phyloP scores from a whole-genome alignment of 1,140 invertebrate genomes.

The Piezodorus guildinii region DNA sequence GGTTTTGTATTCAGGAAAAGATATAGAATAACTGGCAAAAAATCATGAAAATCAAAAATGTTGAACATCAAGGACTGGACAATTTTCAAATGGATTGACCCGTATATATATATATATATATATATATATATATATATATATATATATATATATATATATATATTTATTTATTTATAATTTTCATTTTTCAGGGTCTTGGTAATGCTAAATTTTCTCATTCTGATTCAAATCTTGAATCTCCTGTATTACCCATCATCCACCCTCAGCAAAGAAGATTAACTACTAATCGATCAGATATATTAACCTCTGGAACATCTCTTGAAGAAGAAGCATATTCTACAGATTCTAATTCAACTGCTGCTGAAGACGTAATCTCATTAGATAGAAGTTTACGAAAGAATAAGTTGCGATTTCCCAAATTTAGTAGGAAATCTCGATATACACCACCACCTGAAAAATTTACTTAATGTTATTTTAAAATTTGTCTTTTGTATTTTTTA shows the following conservation, averaged over 20 bases:
- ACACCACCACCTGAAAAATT: constrained; percentile 14
- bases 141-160: too few species aligned
- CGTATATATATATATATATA: too few species aligned
- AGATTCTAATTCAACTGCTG: constrained; percentile 41
- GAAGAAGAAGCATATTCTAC: constrained; percentile 41
- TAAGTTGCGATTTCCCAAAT: constrained; percentile 33
- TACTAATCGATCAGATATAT: not conserved
- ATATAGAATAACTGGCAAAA: too few species aligned
- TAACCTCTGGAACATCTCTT: constrained; percentile 28
- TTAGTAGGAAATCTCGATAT: constrained; percentile 25
- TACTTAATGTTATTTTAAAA: too few species aligned
- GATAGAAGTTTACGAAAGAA: constrained; percentile 36
- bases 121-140: too few species aligned
- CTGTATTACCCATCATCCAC: constrained; percentile 18
- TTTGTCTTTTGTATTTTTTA: too few species aligned
- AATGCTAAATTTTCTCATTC: constrained; percentile 17
- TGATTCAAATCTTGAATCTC: constrained; percentile 19
- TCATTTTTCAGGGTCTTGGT: constrained; percentile 6
- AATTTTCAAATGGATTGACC: too few species aligned
- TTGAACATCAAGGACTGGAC: too few species aligned
- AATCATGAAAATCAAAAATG: too few species aligned
- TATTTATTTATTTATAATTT: too few species aligned
- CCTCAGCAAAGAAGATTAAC: constrained; percentile 15
- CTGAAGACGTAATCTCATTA: constrained; percentile 34
- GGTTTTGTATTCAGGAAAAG: too few species aligned